Conservation (phyloP, 1,140 invertebrate species). For the Trichonephila clavipes region DNA sequence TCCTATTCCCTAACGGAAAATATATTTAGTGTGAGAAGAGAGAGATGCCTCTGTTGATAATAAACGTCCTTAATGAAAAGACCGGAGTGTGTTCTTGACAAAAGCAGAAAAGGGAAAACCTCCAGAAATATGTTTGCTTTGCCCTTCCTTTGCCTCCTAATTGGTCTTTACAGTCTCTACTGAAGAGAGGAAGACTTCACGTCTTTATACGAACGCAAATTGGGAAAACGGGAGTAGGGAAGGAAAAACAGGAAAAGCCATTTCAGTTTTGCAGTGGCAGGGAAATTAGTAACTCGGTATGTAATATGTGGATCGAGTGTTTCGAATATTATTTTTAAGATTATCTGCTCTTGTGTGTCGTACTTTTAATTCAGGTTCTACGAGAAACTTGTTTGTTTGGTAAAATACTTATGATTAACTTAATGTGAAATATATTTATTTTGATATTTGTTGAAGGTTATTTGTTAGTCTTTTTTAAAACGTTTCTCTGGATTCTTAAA, state of each 20-base stretch:
- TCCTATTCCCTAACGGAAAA: not conserved
- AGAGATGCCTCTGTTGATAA: constrained; percentile 40
- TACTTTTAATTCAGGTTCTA: too few relatives aligned
- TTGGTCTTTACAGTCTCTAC: constrained; percentile 30
- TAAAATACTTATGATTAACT: too few relatives aligned
- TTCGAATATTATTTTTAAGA: too few relatives aligned
- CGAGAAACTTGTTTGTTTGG: too few relatives aligned
- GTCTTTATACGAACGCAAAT: not conserved
- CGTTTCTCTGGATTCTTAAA: too few relatives aligned
- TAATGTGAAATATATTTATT: too few relatives aligned
- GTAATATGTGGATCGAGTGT: not conserved
- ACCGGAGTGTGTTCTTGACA: constrained; percentile 8
- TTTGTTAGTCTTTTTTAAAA: too few relatives aligned
- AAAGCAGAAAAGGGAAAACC: constrained; percentile 21
- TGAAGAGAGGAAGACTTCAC: too few relatives aligned
- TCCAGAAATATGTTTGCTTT: constrained; percentile 7
- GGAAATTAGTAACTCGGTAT: not conserved
- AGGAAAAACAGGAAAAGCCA: not conserved
- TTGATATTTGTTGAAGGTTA: too few relatives aligned
- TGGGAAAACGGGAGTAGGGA: not conserved
- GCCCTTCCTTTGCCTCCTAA: not conserved
- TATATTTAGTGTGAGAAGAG: constrained; percentile 7
- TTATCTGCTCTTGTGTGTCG: too few relatives aligned
- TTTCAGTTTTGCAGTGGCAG: not conserved
- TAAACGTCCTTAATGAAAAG: constrained; percentile 53